Evolutionary conservation across 2,888 invertebrate genomes (phyloP).

Genomic region (Papilio protenor): DNA sequence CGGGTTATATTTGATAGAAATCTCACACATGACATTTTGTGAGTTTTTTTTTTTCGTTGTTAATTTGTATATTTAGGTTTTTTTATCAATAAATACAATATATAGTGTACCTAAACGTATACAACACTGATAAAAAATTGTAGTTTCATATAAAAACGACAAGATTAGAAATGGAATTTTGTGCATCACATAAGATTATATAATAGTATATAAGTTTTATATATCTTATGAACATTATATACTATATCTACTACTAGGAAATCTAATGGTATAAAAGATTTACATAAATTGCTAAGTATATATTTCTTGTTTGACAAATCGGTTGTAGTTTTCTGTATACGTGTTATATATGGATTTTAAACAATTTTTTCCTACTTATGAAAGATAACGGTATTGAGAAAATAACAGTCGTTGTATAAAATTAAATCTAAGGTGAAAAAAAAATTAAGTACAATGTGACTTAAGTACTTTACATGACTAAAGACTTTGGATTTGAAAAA

Average conservation of each 20-base stretch:
- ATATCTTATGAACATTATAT: conserved; percentile 40
- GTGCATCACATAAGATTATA: conserved; percentile 67
- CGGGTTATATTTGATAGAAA: neutral
- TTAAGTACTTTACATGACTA: conserved; percentile 52
- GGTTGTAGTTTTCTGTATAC: conserved; percentile 39
- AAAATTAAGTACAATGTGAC: conserved; percentile 49
- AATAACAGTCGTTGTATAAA: conserved; percentile 38
- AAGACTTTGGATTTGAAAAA: conserved; percentile 63
- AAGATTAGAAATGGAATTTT: conserved; percentile 72
- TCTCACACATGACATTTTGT: neutral
- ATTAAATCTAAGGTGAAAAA: conserved; percentile 26
- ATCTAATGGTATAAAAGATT: conserved; percentile 69
- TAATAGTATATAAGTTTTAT: conserved; percentile 44
- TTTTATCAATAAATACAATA: conserved; percentile 52
- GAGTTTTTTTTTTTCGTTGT: neutral
- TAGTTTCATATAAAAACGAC: conserved; percentile 58
- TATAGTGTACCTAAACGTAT: conserved; percentile 67
- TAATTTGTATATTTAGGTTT: neutral
- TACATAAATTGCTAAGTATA: conserved; percentile 48
- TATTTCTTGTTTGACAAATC: conserved; percentile 41
- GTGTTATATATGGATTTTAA: conserved; percentile 38
- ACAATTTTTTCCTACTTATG: conserved; percentile 36
- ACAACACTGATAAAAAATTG: conserved; percentile 65
- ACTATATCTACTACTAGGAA: conserved; percentile 51
- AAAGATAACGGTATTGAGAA: conserved; percentile 43